These are phyloP conservation scores for Phycodurus eques DNA, from an alignment of 2,113 vertebrate genomes.

Conservation along the genomic window DNA sequence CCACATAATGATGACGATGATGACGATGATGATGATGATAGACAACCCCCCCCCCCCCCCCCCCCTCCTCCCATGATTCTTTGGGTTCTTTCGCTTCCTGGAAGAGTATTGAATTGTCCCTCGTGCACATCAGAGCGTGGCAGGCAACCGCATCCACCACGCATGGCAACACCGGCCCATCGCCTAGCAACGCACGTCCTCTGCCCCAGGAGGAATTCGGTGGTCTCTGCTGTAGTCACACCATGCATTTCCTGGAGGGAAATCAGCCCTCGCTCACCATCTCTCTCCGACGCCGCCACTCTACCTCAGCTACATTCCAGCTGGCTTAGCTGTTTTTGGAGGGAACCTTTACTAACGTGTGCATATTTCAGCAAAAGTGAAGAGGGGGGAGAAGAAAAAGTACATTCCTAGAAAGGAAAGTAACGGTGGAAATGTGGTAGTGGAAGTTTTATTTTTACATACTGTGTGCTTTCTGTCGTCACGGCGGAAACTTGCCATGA, in stretches of 20 bases:
- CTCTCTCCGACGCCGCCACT: slow-evolving; percentile 36
- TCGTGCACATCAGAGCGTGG: slow-evolving; percentile 62
- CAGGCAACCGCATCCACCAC: slow-evolving; percentile 69
- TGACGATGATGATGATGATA: slow-evolving; percentile 6
- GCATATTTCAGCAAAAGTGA: slow-evolving; percentile 7
- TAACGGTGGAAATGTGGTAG: neutral
- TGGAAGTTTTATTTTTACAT: neutral
- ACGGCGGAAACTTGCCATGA: slow-evolving; percentile 36
- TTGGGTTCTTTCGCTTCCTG: slow-evolving; percentile 35
- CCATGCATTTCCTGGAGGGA: slow-evolving; percentile 75
- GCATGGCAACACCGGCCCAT: slow-evolving; percentile 71
- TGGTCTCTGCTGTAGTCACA: slow-evolving; percentile 75
- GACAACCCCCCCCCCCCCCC: neutral
- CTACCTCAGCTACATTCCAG: slow-evolving; percentile 56
- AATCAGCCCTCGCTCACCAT: slow-evolving; percentile 59
- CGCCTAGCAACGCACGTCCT: slow-evolving; percentile 76
- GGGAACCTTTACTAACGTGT: slow-evolving; percentile 35
- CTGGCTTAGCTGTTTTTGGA: slow-evolving; percentile 70
- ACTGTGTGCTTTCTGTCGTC: neutral
- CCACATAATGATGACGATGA: slow-evolving; percentile 14
- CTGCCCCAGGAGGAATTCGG: slow-evolving; percentile 75
- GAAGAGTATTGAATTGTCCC: slow-evolving; percentile 44
- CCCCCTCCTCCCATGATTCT: neutral
- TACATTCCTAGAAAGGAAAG: slow-evolving; percentile 19
- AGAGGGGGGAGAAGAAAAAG: neutral